phyloP scores from a whole-genome alignment of 2,797 vertebrate species.

The Onychomys arenicola region DNA sequence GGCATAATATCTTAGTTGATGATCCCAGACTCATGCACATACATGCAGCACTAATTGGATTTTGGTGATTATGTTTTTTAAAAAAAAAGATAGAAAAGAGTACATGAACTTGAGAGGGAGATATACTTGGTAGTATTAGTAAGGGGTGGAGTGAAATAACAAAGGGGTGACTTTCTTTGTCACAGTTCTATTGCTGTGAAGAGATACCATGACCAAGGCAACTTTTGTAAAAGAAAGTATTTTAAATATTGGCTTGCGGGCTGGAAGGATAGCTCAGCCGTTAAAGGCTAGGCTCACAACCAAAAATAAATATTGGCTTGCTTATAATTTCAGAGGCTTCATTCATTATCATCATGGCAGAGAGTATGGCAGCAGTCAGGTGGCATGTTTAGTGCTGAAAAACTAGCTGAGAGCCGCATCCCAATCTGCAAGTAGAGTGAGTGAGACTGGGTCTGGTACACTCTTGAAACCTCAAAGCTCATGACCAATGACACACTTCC shows the following conservation, averaged over 20 bases:
- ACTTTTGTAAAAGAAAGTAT: neutral
- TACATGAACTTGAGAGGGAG: neutral
- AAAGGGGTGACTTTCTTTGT: neutral
- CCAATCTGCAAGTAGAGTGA: fast-evolving
- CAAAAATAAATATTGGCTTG: neutral
- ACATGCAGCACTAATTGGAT: neutral
- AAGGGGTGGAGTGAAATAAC: neutral
- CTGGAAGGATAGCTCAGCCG: too few relatives aligned
- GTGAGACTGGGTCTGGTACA: neutral
- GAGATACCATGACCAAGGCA: neutral
- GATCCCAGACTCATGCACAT: neutral
- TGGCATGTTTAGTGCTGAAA: neutral
- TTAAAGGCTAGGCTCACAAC: too few relatives aligned
- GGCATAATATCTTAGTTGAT: neutral
- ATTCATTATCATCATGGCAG: neutral
- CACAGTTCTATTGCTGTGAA: neutral
- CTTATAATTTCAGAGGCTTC: neutral
- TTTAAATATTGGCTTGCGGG: neutral
- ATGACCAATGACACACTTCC: neutral
- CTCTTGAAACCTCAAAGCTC: neutral
- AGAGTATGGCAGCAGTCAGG: neutral
- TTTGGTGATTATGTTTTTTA: too few relatives aligned
- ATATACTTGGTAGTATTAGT: neutral
- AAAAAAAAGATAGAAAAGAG: neutral
- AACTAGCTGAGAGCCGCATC: neutral